Conservation (phyloP, 2,797 vertebrate species). For the Hippocampus kuda region DNA sequence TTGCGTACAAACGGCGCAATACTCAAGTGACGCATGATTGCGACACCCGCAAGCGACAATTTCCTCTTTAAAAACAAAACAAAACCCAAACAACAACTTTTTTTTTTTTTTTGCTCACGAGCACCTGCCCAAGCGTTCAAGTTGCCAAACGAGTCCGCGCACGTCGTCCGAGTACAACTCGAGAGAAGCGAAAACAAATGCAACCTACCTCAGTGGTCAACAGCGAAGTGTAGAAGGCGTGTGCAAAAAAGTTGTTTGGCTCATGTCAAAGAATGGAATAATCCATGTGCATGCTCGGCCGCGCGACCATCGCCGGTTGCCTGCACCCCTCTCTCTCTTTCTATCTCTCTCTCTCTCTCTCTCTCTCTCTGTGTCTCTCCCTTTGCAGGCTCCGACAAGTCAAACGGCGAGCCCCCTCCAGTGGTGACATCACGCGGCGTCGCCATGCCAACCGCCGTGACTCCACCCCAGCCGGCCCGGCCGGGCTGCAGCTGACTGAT, state of each 20-base stretch:
- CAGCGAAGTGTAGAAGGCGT: background rate
- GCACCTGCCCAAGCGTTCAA: conserved; percentile 3
- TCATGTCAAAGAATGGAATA: background rate
- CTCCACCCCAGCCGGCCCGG: conserved; percentile 54
- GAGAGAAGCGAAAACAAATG: background rate
- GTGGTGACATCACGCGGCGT: conserved; percentile 63
- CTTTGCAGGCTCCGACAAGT: conserved; percentile 57
- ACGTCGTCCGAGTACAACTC: background rate
- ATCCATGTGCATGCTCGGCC: conserved; percentile 25
- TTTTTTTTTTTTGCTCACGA: background rate
- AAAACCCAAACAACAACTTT: background rate
- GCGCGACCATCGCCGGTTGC: conserved; percentile 35
- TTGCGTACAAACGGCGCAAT: background rate
- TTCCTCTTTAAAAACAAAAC: background rate
- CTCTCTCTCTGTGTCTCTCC: background rate
- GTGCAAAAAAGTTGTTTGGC: background rate
- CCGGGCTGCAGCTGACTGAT: conserved; percentile 41
- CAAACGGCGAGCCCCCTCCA: conserved; percentile 52
- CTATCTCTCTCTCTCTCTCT: conserved; percentile 35
- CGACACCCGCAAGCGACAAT: background rate
- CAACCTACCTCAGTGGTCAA: background rate
- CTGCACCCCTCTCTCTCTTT: conserved; percentile 4
- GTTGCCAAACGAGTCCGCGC: background rate
- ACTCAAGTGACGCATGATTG: background rate
- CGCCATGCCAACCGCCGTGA: conserved; percentile 60